phyloP scores from a whole-genome alignment of 2,797 vertebrate species.

The Halcyon chelicuti region DNA sequence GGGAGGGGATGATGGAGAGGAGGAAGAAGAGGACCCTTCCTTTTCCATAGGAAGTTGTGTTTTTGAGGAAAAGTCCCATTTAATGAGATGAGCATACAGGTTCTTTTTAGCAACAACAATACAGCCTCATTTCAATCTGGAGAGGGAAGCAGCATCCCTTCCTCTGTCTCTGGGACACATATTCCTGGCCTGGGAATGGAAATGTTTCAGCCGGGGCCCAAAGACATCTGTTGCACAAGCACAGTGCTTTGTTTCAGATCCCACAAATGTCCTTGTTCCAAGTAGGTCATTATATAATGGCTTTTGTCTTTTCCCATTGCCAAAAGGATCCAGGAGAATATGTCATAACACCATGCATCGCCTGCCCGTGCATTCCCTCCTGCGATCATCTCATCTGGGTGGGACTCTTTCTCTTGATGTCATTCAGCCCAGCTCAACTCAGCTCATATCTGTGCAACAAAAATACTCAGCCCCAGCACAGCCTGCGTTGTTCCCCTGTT shows the following conservation, averaged over 20 bases:
- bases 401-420: neutral
- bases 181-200: neutral
- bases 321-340: neutral
- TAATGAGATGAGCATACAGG: neutral
- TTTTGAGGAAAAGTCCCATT: neutral
- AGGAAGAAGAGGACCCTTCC: neutral
- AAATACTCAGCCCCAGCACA: neutral
- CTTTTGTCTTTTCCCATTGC: slow-evolving; percentile 14
- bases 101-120: neutral
- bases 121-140: neutral
- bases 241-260: neutral
- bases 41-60: neutral
- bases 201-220: neutral
- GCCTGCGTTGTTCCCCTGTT: neutral
- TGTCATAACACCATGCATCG: rapidly evolving
- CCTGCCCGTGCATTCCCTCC: neutral
- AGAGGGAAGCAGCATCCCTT: neutral
- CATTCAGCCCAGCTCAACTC: neutral
- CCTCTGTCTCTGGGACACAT: neutral
- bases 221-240: neutral
- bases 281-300: slow-evolving; percentile 36
- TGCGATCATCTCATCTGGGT: neutral
- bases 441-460: neutral
- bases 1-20: neutral
- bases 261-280: neutral